Evolutionary conservation across 2,888 invertebrate species (phyloP).

Genomic region (Acleris cristana): DNA sequence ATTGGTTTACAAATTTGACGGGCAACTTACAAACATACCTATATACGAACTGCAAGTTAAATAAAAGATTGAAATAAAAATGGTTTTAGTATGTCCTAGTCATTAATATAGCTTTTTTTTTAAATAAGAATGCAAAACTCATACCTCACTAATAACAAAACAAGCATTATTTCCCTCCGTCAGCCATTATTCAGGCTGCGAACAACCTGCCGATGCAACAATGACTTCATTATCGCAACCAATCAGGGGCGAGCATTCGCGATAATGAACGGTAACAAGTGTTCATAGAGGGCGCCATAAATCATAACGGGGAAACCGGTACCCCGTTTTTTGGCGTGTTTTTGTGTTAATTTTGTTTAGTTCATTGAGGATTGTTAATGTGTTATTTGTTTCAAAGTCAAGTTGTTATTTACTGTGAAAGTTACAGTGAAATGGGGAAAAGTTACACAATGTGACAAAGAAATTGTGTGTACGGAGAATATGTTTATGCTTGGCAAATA

Average conservation of each 20-base stretch:
- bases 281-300: slow-evolving; percentile 80
- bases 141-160: background rate
- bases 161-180: slow-evolving; percentile 25
- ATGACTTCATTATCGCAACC: slow-evolving; percentile 75
- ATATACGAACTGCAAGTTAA: too few species aligned
- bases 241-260: slow-evolving; percentile 74
- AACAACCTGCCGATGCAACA: slow-evolving; percentile 54
- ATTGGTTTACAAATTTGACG: too few species aligned
- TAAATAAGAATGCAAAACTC: background rate
- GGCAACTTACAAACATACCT: too few species aligned
- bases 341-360: slow-evolving; percentile 19
- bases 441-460: too few species aligned
- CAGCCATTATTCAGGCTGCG: slow-evolving; percentile 35
- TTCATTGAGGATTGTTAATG: background rate
- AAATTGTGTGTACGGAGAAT: too few species aligned
- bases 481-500: too few species aligned
- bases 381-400: background rate
- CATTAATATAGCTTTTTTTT: background rate
- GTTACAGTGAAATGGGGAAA: too few species aligned
- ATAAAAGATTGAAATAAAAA: too few species aligned
- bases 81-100: background rate
- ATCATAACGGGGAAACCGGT: slow-evolving; percentile 61
- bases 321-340: slow-evolving; percentile 25
- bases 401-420: too few species aligned
- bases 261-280: slow-evolving; percentile 82